These are phyloP conservation scores for Drosophila cyrtoloma DNA, from an alignment of 2,888 invertebrate genomes.

Conservation along the genomic window DNA sequence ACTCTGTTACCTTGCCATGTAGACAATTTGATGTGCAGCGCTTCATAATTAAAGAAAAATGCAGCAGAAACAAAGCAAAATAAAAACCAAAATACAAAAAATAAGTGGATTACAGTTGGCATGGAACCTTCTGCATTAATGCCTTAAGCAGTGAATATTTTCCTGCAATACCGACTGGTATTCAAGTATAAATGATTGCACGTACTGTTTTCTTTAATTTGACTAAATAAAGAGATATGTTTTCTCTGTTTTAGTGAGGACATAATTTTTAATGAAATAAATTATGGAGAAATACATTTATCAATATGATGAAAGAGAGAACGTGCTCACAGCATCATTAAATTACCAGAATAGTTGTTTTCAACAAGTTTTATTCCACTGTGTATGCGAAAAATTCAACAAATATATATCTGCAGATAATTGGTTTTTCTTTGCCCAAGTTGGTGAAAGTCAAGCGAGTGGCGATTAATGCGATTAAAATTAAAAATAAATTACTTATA, in stretches of 20 bases:
- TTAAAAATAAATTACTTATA: not conserved
- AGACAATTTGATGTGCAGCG: constrained; percentile 71
- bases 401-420: not conserved
- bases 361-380: too few relatives aligned
- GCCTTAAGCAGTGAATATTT: constrained; percentile 8
- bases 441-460: not conserved
- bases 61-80: constrained; percentile 56
- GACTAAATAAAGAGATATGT: not conserved
- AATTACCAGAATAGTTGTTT: not conserved
- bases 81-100: constrained; percentile 56
- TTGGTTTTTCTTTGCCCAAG: not conserved
- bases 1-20: constrained; percentile 74
- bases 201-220: not conserved
- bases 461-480: not conserved
- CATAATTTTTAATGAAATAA: not conserved
- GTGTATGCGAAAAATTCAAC: not conserved
- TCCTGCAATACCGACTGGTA: not conserved
- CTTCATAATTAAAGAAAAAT: constrained; percentile 76
- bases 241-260: not conserved
- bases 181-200: not conserved
- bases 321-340: not conserved
- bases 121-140: constrained; percentile 45
- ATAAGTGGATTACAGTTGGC: constrained; percentile 68
- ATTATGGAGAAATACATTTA: not conserved
- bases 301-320: not conserved